Percentiles rank a stretch among this genome's conserved stretches.
These are phyloP conservation scores for Drosophila novamexicana DNA, from an alignment of 1,140 invertebrate species.

Conservation along the genomic window DNA sequence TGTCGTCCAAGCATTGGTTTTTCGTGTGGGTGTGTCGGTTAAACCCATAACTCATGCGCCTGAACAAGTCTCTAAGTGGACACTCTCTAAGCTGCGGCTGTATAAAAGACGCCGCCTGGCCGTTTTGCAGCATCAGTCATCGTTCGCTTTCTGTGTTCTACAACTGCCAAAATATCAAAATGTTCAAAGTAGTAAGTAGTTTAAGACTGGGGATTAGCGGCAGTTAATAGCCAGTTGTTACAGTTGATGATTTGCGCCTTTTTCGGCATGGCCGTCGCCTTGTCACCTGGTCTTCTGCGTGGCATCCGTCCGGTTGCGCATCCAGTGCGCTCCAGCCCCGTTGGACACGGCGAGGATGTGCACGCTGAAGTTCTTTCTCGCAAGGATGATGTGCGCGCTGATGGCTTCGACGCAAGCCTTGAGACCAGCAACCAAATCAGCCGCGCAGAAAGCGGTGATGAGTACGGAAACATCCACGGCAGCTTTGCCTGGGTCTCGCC, in stretches of 20 bases:
- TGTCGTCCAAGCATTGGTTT: neutral
- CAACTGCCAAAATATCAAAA: constrained; percentile 51
- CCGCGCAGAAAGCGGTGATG: constrained; percentile 1
- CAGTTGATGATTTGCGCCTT: constrained; percentile 21
- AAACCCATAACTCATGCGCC: constrained; percentile 19
- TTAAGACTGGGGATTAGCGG: neutral
- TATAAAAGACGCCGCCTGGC: constrained; percentile 50
- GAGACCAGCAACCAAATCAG: neutral
- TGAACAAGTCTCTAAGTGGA: neutral
- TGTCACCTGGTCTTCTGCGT: neutral
- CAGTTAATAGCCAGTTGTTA: neutral
- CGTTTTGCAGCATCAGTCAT: constrained; percentile 58
- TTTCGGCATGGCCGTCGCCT: constrained; percentile 11
- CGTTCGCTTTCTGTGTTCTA: constrained; percentile 41
- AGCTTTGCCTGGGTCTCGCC: constrained; percentile 20
- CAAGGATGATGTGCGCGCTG: neutral
- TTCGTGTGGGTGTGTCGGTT: neutral
- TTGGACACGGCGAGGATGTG: neutral
- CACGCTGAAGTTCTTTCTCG: neutral
- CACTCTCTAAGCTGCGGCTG: neutral
- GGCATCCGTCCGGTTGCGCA: neutral
- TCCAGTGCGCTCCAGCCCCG: neutral
- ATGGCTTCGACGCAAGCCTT: neutral
- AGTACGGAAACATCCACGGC: constrained; percentile 10
- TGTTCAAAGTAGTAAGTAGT: constrained; percentile 64